phyloP scores from a whole-genome alignment of 2,113 vertebrate genomes.

The Rissa tridactyla region DNA sequence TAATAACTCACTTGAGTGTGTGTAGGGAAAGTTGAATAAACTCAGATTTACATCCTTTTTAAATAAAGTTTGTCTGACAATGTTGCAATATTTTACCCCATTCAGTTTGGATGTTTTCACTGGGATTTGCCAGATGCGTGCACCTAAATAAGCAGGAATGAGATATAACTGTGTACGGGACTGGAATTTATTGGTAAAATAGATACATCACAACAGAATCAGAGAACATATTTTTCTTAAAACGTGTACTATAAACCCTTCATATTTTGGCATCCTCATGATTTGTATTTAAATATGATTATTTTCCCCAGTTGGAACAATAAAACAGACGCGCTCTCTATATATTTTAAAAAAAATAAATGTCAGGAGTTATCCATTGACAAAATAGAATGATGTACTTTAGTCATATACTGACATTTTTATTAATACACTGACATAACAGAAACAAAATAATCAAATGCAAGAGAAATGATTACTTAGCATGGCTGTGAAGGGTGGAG shows the following conservation, averaged over 20 bases:
- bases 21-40: background rate
- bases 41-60: constrained; percentile 51
- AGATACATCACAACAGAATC: constrained; percentile 22
- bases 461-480: background rate
- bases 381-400: background rate
- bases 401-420: background rate
- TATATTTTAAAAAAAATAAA: background rate
- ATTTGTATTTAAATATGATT: constrained; percentile 39
- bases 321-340: background rate
- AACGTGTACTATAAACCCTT: constrained; percentile 50
- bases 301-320: background rate
- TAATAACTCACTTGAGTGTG: constrained; percentile 20
- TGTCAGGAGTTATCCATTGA: background rate
- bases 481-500: background rate
- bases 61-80: constrained; percentile 38
- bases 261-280: constrained; percentile 39
- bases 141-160: background rate
- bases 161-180: background rate
- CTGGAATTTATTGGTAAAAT: constrained; percentile 39
- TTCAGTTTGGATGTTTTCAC: constrained; percentile 46
- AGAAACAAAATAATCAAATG: background rate
- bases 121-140: constrained; percentile 32
- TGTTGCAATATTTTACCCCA: constrained; percentile 34
- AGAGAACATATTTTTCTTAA: constrained; percentile 58
- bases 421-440: background rate